A percentile compares a stretch with the other conserved stretches of the same genome.
These are phyloP conservation scores for Pangasius macronema DNA, from an alignment of 2,797 vertebrate species.

Conservation along the genomic window DNA sequence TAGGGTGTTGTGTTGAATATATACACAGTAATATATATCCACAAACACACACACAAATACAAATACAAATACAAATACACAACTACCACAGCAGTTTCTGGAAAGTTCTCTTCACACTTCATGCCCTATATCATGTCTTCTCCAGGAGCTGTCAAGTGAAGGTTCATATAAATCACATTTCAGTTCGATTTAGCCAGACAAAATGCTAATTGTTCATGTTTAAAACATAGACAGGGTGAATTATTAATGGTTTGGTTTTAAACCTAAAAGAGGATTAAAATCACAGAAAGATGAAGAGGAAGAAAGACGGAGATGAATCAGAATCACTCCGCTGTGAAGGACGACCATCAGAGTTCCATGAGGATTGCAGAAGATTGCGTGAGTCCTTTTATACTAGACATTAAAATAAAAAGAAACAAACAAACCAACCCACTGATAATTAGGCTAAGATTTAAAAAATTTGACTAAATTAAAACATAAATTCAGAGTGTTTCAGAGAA, in stretches of 20 bases:
- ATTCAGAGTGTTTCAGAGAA: neutral
- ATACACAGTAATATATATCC: too few relatives aligned
- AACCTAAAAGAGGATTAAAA: constrained; percentile 35
- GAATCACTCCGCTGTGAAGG: constrained; percentile 34
- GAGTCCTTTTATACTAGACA: neutral
- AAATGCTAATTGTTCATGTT: constrained; percentile 31
- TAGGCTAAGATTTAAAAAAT: neutral
- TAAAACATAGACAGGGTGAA: constrained; percentile 48
- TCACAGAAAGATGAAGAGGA: constrained; percentile 1
- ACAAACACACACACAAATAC: constrained; percentile 1
- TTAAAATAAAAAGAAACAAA: neutral
- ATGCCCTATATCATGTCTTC: neutral
- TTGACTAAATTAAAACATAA: neutral
- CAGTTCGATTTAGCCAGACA: neutral
- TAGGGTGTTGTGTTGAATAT: neutral
- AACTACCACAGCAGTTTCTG: neutral
- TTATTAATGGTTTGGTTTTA: constrained; percentile 51
- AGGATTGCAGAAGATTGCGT: constrained; percentile 32
- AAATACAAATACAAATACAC: constrained; percentile 1
- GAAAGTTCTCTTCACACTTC: constrained; percentile 25
- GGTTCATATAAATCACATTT: neutral
- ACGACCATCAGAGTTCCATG: neutral
- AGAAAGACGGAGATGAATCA: constrained; percentile 30
- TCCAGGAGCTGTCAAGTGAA: neutral
- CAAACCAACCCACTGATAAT: neutral